phyloP scores from a whole-genome alignment of 2,888 invertebrate species.

The Xylocampa areola region DNA sequence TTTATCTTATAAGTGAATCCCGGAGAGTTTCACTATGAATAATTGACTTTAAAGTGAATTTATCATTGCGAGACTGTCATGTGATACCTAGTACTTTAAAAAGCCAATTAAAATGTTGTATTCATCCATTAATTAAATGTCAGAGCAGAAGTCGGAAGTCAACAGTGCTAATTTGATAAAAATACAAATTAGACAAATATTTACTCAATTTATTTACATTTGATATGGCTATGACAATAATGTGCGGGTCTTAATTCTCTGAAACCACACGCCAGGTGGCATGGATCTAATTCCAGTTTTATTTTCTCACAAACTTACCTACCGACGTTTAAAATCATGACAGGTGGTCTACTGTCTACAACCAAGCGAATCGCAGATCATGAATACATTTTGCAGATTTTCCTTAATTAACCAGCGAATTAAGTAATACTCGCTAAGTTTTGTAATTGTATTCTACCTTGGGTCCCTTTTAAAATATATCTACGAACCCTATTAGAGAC shows the following conservation, averaged over 20 bases:
- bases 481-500: conserved; percentile 31
- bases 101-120: conserved; percentile 4
- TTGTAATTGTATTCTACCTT: conserved; percentile 39
- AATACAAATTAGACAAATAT: conserved; percentile 21
- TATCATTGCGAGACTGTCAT: conserved; percentile 2
- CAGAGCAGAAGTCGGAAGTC: conserved; percentile 25
- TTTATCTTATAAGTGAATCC: conserved; percentile 40
- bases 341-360: conserved; percentile 22
- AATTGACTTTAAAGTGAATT: conserved; percentile 16
- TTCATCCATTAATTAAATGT: background rate
- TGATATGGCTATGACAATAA: conserved; percentile 5
- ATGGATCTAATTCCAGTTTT: background rate
- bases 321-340: conserved; percentile 1
- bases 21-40: conserved; percentile 17
- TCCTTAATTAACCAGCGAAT: conserved; percentile 38
- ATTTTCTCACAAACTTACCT: background rate
- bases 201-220: conserved; percentile 16
- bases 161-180: conserved; percentile 24
- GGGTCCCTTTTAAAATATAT: conserved; percentile 30
- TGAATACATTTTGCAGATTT: conserved; percentile 28
- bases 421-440: conserved; percentile 38
- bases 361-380: conserved; percentile 4
- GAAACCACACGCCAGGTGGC: conserved; percentile 1
- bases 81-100: conserved; percentile 1
- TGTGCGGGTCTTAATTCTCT: conserved; percentile 4